Conservation (phyloP, 2,888 invertebrate genomes). For the Steinernema scapterisci region DNA sequence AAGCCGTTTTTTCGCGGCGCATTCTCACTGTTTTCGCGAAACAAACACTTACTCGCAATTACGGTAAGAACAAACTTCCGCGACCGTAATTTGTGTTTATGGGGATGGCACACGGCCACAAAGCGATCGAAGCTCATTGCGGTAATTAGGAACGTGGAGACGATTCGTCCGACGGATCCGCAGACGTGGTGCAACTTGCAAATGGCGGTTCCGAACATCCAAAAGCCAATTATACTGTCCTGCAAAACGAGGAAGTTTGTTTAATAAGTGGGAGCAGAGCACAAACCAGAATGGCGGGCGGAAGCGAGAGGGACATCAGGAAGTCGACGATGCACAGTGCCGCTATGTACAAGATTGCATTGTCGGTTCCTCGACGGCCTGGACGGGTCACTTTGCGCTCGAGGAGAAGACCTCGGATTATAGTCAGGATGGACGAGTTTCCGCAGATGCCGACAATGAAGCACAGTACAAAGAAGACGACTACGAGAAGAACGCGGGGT, state of each 20-base stretch:
- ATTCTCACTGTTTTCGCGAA: conserved; percentile 10
- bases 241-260: background rate
- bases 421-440: conserved; percentile 60
- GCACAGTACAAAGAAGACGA: conserved; percentile 59
- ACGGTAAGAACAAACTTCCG: conserved; percentile 56
- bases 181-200: conserved; percentile 63
- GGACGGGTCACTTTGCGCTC: conserved; percentile 45
- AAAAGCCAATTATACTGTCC: conserved; percentile 45
- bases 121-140: conserved; percentile 65
- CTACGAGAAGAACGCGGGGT: conserved; percentile 59
- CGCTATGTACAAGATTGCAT: conserved; percentile 62
- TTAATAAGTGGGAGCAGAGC: background rate
- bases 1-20: background rate
- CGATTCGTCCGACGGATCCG: conserved; percentile 62
- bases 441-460: conserved; percentile 64
- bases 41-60: conserved; percentile 48
- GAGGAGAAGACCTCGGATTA: conserved; percentile 57
- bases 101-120: conserved; percentile 64
- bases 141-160: conserved; percentile 64
- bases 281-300: conserved; percentile 61
- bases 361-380: conserved; percentile 46
- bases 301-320: conserved; percentile 61
- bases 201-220: conserved; percentile 63
- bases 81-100: conserved; percentile 53
- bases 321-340: conserved; percentile 64